Conservation (phyloP, 2,888 invertebrate genomes). For the Pyrocoelia pectoralis region DNA sequence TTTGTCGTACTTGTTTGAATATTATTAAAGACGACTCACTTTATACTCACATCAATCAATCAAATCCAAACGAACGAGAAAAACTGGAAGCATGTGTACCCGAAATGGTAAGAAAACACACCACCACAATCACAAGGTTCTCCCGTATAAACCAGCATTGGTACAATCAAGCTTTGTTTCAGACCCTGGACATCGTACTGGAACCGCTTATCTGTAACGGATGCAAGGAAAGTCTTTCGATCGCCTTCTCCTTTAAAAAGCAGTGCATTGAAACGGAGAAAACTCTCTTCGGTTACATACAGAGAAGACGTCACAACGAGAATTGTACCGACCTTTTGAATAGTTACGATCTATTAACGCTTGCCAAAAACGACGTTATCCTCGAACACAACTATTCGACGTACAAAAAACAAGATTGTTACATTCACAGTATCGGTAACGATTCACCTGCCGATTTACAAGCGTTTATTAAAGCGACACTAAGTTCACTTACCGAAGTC, state of each 20-base stretch:
- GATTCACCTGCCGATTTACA: not conserved
- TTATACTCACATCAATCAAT: not conserved
- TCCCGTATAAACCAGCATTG: no score
- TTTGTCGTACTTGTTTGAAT: not conserved
- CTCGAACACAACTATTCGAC: not conserved
- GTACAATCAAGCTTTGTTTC: no score
- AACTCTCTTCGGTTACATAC: not conserved
- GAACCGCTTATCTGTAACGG: not conserved
- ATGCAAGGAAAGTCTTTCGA: not conserved
- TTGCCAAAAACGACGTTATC: not conserved
- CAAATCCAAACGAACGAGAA: not conserved
- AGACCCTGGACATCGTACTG: not conserved
- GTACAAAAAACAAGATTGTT: not conserved
- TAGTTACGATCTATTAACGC: not conserved
- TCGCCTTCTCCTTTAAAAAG: not conserved
- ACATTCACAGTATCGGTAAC: not conserved
- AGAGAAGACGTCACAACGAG: not conserved
- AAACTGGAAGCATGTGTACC: constrained; percentile 7
- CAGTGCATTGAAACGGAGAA: not conserved
- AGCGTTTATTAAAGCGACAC: not conserved
- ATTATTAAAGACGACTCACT: not conserved
- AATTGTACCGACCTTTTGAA: not conserved
- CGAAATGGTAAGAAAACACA: not conserved
- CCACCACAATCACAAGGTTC: not conserved
- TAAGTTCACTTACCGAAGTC: not conserved